A percentile compares a stretch with the other conserved stretches of the same genome.
These are phyloP conservation scores for Ispidina lecontei DNA, from an alignment of 2,797 vertebrate genomes.

Conservation along the genomic window DNA sequence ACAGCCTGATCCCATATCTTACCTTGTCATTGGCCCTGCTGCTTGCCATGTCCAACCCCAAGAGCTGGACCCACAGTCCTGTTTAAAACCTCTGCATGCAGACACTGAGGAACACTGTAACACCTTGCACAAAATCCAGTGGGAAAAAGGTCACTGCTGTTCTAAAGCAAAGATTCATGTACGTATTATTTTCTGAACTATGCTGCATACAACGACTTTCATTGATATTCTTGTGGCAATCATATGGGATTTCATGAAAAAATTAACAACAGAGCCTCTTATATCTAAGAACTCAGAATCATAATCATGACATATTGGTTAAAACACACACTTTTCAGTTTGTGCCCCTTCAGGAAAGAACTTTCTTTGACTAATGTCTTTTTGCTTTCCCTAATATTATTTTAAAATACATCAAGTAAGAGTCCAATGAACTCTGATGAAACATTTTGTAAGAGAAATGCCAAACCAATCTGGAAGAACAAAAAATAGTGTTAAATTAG, in stretches of 20 bases:
- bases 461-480: neutral
- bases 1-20: accelerated
- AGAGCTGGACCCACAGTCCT: neutral
- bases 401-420: neutral
- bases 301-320: neutral
- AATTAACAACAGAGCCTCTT: neutral
- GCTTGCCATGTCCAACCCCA: neutral
- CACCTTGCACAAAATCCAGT: neutral
- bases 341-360: neutral
- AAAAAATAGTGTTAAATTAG: neutral
- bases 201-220: neutral
- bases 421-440: neutral
- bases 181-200: neutral
- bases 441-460: neutral
- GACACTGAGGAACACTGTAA: neutral
- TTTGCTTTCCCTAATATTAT: neutral
- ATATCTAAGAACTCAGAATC: neutral
- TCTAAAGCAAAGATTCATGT: neutral
- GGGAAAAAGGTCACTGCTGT: neutral
- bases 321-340: neutral
- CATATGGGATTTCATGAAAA: neutral
- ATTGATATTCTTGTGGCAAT: neutral
- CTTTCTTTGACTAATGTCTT: neutral
- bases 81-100: neutral
- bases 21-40: neutral